Evolutionary conservation across 92 coral and sea anemone genomes (phyloP), one percentile per base, ranked within the genome.

Genomic region (Siderastrea siderea): DNA sequence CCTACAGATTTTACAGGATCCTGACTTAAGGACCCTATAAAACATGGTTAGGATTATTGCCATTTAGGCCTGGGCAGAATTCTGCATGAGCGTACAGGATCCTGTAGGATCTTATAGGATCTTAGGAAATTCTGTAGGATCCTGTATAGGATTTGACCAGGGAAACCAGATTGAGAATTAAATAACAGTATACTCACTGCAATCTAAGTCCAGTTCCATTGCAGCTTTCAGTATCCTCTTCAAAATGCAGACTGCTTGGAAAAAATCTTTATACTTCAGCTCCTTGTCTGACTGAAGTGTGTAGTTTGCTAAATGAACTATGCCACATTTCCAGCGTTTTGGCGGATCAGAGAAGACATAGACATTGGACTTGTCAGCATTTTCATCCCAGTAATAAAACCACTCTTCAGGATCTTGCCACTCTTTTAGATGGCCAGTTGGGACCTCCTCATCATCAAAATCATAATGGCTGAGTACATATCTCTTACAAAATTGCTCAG

Each of bases 321-420:
- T 84, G 73, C 90, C 90, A 77, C 89, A 89, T 52, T 89, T 75
- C 92, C 92, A 89, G 47, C 87, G 87, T 38, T 72, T 73, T 61
- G 87, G 87, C 4, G 71, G 87, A 16, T 83, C 71, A 7, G 87
- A 83, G 47, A 83, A 83, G 16, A 83, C 87, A 19, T 61, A 72
- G 0, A 51, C 17, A 60, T 83, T 55, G 17, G 85, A 53, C 38
- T 69, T 69, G 66, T 69, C 87, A 11, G 15, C 87, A 72, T 60
- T 62, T 6, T 72, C 87, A 26, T 71, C 72, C 87, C 87, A 83
- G 71, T 83, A 72, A 72, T 45, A 73, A 52, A 47, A 71, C 59
- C 69, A 83, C 9, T 71, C 68, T 2, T 83, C 87, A 2, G 69
- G 78, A 38, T 74, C 78, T 60, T 49, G 62, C 87, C 87, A 83